phyloP scores from a whole-genome alignment of 2,888 invertebrate genomes.

The Aporophyla lueneburgensis region DNA sequence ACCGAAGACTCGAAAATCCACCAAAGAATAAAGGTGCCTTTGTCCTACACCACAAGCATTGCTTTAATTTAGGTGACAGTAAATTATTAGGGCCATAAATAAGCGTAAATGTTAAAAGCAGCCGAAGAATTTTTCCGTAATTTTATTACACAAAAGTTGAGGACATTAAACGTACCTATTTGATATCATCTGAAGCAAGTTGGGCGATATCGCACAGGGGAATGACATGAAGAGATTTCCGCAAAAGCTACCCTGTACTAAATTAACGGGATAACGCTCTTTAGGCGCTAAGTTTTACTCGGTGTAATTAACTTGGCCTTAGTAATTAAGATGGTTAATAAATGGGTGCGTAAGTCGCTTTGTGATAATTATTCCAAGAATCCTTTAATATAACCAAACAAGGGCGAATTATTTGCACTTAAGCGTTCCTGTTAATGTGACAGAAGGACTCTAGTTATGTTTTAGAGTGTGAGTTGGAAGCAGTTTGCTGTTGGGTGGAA shows the following conservation, averaged over 20 bases:
- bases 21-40: constrained; percentile 79
- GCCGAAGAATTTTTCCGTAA: constrained; percentile 85
- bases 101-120: constrained; percentile 87
- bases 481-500: constrained; percentile 72
- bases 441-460: constrained; percentile 78
- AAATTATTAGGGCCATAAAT: constrained; percentile 88
- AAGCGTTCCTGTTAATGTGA: constrained; percentile 81
- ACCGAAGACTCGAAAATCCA: constrained; percentile 71
- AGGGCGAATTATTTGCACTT: constrained; percentile 80
- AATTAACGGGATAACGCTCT: constrained; percentile 87
- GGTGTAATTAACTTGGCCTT: constrained; percentile 88
- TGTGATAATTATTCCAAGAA: constrained; percentile 88
- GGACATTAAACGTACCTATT: constrained; percentile 81
- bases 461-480: constrained; percentile 76
- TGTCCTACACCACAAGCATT: constrained; percentile 80
- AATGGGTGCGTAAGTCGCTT: constrained; percentile 89
- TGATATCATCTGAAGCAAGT: constrained; percentile 79
- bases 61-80: constrained; percentile 83
- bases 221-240: constrained; percentile 85
- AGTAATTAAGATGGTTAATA: constrained; percentile 90
- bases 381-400: constrained; percentile 89
- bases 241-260: constrained; percentile 79
- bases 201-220: constrained; percentile 78
- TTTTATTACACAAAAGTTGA: constrained; percentile 87
- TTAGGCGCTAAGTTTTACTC: constrained; percentile 88